Conservation (phyloP, 1,140 invertebrate genomes). For the Gryllus bimaculatus region DNA sequence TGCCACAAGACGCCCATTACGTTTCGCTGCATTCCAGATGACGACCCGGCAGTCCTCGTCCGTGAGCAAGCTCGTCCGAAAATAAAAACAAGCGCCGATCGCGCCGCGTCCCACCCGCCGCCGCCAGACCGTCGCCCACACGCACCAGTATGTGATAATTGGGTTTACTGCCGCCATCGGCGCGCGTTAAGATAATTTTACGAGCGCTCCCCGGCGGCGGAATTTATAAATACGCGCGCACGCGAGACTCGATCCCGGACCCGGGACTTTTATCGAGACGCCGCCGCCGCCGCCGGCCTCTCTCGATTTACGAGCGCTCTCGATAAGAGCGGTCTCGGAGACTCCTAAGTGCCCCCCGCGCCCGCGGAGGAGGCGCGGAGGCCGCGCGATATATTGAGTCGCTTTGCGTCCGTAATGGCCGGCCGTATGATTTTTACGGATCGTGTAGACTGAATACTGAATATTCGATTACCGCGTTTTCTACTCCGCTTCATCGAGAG, state of each 20-base stretch:
- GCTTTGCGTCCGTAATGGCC: background rate
- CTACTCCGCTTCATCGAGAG: no score
- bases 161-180: background rate
- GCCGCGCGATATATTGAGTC: background rate
- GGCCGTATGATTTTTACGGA: background rate
- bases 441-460: background rate
- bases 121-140: background rate
- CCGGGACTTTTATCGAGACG: background rate
- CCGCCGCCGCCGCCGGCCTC: no score
- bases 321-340: background rate
- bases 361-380: background rate
- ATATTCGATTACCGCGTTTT: background rate
- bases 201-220: background rate
- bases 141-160: background rate
- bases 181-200: background rate
- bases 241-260: background rate
- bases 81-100: no score
- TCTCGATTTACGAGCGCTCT: background rate
- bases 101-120: no score
- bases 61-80: no score
- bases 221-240: background rate
- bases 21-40: no score
- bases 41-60: no score
- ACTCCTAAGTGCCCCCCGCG: background rate
- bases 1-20: no score